Evolutionary conservation across 1,140 invertebrate genomes (phyloP).

Genomic region (Galendromus occidentalis): DNA sequence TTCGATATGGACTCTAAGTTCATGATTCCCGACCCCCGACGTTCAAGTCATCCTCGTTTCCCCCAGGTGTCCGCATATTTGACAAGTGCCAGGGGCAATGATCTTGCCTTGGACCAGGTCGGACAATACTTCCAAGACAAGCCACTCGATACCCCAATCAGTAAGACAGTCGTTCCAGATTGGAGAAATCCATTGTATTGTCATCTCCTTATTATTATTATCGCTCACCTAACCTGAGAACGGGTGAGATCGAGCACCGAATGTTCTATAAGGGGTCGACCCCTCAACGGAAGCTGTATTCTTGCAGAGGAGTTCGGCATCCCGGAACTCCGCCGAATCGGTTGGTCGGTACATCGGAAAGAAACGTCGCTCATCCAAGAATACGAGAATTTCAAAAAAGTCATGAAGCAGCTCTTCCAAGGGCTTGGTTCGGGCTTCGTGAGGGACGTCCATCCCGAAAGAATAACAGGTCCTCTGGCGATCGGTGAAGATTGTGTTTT

Average conservation of each 20-base stretch:
- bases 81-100: constrained; percentile 23
- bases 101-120: constrained; percentile 59
- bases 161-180: constrained; percentile 19
- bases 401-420: constrained; percentile 46
- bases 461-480: neutral
- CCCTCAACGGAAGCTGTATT: constrained; percentile 28
- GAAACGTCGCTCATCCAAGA: constrained; percentile 62
- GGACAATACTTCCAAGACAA: constrained; percentile 62
- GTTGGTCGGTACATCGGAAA: neutral
- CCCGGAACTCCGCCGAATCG: neutral
- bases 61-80: constrained; percentile 4
- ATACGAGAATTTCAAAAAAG: constrained; percentile 44
- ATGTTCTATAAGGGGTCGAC: constrained; percentile 48
- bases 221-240: no score
- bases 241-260: constrained; percentile 52
- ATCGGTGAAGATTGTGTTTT: neutral
- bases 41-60: no score
- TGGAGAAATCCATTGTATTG: no score
- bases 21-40: no score
- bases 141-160: constrained; percentile 38
- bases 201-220: no score
- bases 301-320: constrained; percentile 7
- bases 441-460: neutral
- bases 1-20: constrained; percentile 17
- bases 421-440: constrained; percentile 13